Conservation (phyloP, 37 sponge, comb jelly and placozoan genomes). For the Diacarnus erythraeanus region DNA sequence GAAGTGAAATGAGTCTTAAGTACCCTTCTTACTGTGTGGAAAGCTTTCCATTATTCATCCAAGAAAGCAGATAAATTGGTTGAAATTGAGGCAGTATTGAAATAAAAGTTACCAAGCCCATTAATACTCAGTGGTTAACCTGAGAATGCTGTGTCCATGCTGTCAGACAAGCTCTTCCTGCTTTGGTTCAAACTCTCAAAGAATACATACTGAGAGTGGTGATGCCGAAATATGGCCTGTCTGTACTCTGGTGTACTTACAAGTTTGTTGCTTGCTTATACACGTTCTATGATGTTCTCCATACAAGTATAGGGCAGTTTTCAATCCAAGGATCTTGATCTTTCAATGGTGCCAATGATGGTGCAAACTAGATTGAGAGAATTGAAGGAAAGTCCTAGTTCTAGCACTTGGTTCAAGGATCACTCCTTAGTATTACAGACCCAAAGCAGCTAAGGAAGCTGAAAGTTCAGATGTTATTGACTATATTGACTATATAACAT, state of each 20-base stretch:
- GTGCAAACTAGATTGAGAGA: slow-evolving; percentile 24
- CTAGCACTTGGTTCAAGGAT: slow-evolving; percentile 45
- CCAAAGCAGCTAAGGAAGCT: slow-evolving; percentile 1
- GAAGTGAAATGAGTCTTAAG: not conserved
- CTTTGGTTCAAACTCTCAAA: not conserved
- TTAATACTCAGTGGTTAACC: slow-evolving; percentile 44
- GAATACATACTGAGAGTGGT: slow-evolving; percentile 34
- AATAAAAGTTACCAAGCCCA: slow-evolving; percentile 40
- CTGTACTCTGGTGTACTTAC: slow-evolving; percentile 13
- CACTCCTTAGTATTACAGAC: slow-evolving; percentile 27
- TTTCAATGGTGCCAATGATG: slow-evolving; percentile 16
- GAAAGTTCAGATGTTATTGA: not conserved
- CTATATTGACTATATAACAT: no score
- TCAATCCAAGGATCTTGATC: not conserved
- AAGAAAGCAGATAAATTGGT: slow-evolving; percentile 28
- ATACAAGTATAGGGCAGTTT: slow-evolving; percentile 24
- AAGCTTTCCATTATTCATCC: slow-evolving; percentile 10
- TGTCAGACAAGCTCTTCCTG: not conserved
- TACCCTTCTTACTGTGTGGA: slow-evolving; percentile 26
- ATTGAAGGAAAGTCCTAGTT: slow-evolving; percentile 10
- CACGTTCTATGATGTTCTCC: slow-evolving; percentile 40
- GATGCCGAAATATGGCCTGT: slow-evolving; percentile 55
- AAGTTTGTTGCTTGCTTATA: slow-evolving; percentile 39
- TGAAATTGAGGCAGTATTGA: slow-evolving; percentile 11
- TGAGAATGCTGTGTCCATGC: slow-evolving; percentile 23